Percentiles rank a stretch among this genome's conserved stretches.
Evolutionary conservation across 2,888 invertebrate genomes (phyloP).

Genomic region (Heliconius ethilla): DNA sequence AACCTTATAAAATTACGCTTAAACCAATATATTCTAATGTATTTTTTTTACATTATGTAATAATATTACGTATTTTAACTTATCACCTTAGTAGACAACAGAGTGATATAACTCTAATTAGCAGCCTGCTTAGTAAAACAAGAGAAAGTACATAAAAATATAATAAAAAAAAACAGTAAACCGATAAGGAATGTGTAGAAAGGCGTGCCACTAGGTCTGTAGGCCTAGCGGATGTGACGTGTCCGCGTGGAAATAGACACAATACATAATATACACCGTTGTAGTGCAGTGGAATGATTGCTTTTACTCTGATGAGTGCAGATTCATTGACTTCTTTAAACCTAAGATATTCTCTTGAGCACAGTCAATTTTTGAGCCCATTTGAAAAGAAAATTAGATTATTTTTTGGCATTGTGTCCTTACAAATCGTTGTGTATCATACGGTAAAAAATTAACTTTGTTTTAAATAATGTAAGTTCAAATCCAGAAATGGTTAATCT

Average conservation of each 20-base stretch:
- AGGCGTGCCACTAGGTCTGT: conserved; percentile 12
- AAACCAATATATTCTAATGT: neutral
- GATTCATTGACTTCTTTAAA: neutral
- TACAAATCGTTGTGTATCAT: no score
- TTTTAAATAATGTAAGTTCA: neutral
- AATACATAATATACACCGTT: neutral
- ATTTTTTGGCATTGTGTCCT: no score
- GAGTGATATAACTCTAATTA: neutral
- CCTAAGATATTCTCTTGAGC: no score
- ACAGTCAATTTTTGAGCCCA: no score
- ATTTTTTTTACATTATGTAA: neutral
- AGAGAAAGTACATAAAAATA: neutral
- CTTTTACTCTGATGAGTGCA: neutral
- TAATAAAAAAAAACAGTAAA: neutral
- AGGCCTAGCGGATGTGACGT: conserved; percentile 14
- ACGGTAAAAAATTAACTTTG: neutral
- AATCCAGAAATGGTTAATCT: no score
- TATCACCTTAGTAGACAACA: neutral
- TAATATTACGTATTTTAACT: neutral
- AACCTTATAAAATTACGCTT: neutral
- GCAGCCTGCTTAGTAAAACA: neutral
- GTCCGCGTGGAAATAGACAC: neutral
- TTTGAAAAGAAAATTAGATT: no score
- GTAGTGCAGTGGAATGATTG: neutral
- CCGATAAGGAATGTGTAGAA: conserved; percentile 11